A percentile compares a stretch with the other conserved stretches of the same genome.
phyloP scores from a whole-genome alignment of 2,888 invertebrate species.

The Pristionchus entomophagus region DNA sequence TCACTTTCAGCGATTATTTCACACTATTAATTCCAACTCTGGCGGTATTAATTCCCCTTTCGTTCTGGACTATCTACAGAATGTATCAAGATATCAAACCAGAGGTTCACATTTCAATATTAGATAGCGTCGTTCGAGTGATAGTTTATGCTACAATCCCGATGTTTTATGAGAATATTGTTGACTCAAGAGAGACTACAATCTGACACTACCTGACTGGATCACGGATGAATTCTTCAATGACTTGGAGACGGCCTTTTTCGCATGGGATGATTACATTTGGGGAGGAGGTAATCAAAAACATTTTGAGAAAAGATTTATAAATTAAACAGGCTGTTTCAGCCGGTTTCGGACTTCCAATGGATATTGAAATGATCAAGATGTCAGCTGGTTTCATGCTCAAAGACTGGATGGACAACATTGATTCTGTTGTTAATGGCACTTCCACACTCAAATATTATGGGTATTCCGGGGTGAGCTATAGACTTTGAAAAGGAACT shows the following conservation, averaged over 20 bases:
- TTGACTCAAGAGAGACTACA: not conserved
- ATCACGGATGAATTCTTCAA: not conserved
- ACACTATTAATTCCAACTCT: no score
- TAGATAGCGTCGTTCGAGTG: no score
- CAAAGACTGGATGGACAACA: conserved; percentile 48
- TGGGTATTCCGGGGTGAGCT: conserved; percentile 50
- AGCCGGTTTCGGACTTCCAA: conserved; percentile 49
- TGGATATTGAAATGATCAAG: conserved; percentile 47
- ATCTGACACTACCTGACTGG: conserved; percentile 12
- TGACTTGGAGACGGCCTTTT: not conserved
- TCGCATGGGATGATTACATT: not conserved
- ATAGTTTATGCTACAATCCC: no score
- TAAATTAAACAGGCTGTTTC: not conserved
- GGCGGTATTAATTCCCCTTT: no score
- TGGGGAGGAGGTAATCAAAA: not conserved
- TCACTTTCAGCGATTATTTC: no score
- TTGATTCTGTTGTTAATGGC: conserved; percentile 25
- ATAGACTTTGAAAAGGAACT: no score
- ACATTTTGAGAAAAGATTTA: no score
- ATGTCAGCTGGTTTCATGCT: conserved; percentile 48
- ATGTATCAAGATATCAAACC: no score
- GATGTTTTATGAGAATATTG: no score
- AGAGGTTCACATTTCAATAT: not conserved
- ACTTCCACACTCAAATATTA: not conserved
- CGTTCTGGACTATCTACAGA: not conserved